These are phyloP conservation scores for Parazoanthus atlanticus DNA, from an alignment of 92 coral and sea anemone species.

Conservation along the genomic window DNA sequence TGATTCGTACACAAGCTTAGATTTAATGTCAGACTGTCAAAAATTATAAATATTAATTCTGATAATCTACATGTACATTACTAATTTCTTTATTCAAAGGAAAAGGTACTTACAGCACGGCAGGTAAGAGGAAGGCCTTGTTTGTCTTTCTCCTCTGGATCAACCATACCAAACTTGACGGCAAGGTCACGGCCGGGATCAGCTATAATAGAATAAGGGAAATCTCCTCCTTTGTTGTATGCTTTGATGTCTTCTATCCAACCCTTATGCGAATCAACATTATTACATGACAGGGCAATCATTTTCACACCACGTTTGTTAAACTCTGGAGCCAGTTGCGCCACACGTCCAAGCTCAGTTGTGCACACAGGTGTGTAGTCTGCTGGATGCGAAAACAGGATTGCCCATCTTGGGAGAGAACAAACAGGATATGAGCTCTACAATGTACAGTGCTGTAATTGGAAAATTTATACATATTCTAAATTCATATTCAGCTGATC, in stretches of 20 bases:
- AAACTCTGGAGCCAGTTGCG: conserved; percentile 65
- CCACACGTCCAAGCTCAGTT: conserved; percentile 92
- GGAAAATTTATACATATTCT: no score
- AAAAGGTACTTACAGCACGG: conserved; percentile 86
- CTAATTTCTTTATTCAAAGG: not conserved
- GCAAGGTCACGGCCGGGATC: conserved; percentile 91
- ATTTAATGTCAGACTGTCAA: no score
- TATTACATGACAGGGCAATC: conserved; percentile 88
- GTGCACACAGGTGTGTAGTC: conserved; percentile 99
- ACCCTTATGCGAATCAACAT: conserved; percentile 86
- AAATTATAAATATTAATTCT: no score
- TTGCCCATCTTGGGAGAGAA: conserved; percentile 78
- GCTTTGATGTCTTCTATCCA: conserved; percentile 86
- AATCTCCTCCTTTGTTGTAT: conserved; percentile 46
- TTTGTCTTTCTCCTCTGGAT: conserved; percentile 90
- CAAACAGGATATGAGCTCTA: not conserved
- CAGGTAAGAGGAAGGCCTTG: conserved; percentile 91
- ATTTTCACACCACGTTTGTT: conserved; percentile 83
- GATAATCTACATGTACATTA: no score
- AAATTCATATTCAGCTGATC: no score
- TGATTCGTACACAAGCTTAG: no score
- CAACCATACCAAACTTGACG: conserved; percentile 92
- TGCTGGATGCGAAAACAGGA: conserved; percentile 97
- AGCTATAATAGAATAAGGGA: conserved; percentile 90
- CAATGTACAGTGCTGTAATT: no score